Evolutionary conservation across 2,888 invertebrate species (phyloP).

Genomic region (Zygogramma bicolorata): DNA sequence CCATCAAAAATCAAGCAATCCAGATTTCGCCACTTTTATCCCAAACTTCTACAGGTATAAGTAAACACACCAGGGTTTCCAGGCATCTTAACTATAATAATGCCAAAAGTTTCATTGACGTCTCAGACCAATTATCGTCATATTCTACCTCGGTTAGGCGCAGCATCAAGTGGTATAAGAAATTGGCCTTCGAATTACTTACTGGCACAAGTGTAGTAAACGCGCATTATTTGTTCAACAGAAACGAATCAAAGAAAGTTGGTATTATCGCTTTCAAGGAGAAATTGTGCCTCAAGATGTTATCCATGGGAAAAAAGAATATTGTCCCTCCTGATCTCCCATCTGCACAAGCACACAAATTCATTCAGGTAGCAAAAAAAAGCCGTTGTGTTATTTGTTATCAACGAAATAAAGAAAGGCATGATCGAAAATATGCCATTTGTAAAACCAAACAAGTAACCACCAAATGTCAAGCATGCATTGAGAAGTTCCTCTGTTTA

Average conservation of each 20-base stretch:
- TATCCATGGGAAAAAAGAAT: conserved; percentile 5
- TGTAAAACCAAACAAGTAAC: conserved; percentile 21
- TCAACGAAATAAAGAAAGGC: conserved; percentile 19
- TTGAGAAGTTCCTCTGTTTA: conserved; percentile 17
- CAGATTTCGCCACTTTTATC: too few relatives aligned
- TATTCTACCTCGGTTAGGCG: conserved; percentile 33
- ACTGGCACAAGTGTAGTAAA: conserved; percentile 24
- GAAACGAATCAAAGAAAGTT: conserved; percentile 18
- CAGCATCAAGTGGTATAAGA: conserved; percentile 17
- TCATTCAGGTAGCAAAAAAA: conserved; percentile 17
- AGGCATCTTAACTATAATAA: too few relatives aligned
- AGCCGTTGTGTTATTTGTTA: conserved; percentile 22
- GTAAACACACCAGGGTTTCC: too few relatives aligned
- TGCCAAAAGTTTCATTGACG: conserved; percentile 43
- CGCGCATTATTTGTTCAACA: conserved; percentile 20
- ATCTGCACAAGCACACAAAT: conserved; percentile 21
- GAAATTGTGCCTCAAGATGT: conserved; percentile 17
- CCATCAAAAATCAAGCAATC: too few relatives aligned
- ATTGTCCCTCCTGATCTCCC: conserved; percentile 8
- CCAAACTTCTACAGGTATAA: too few relatives aligned
- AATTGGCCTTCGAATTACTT: conserved; percentile 19
- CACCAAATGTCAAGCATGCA: conserved; percentile 12
- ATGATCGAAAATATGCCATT: conserved; percentile 14
- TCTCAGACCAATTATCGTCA: conserved; percentile 43
- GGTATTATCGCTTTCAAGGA: conserved; percentile 17